Base-by-base conservation (phyloP, 2,797 vertebrate genomes). In the Pelochelys cantorii region DNA sequence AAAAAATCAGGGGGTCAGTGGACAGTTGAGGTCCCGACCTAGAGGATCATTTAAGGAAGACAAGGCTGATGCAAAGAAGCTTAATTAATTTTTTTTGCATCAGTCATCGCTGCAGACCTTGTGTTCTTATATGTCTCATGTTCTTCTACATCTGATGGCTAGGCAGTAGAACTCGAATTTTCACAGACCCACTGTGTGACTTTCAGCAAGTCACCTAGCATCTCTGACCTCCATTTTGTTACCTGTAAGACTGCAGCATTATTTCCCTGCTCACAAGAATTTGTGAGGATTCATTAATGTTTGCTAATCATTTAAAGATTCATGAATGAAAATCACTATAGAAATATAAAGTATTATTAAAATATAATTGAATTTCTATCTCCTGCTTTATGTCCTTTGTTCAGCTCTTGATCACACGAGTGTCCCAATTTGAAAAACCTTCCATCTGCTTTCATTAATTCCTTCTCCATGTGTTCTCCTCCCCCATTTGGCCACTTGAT, bases 311-410 rank as follows among this genome's bases (percentile, higher is more conserved):
- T 88, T 62, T 81, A 81, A 11, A 22, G 22, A 22, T 22, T 0
- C 0, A 34, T 52, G 37, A 68, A 86, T 37, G 20, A 62, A 75
- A 75, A 94, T 29, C 4, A 65, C 11, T 57, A 1, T 2, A 34
- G 34, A 78, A 90, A 11, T 13, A 20, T 3, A 37, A 52, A 17
- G 12, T 0, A 0, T 27, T n/a, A 29, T 37, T 15, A 3, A 85
- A 79, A 60, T 15, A 12, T 7, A 65, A 5, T 62, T 31, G 17
- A 5, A 22, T 4, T 7, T 48, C 71, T 83, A 65, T 52, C 29
- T 4, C 68, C 17, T 5, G 17, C 25, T 83, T 54, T 78, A 4
- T 22, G 7, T 7, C 54, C 22, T 27, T 29, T 78, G 7, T 23
- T 57, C 3, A 4, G 62, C 20, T 89, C 29, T 56, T 52, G 37